phyloP scores from a whole-genome alignment of 2,113 vertebrate genomes.

The Chionodraco myersi region DNA sequence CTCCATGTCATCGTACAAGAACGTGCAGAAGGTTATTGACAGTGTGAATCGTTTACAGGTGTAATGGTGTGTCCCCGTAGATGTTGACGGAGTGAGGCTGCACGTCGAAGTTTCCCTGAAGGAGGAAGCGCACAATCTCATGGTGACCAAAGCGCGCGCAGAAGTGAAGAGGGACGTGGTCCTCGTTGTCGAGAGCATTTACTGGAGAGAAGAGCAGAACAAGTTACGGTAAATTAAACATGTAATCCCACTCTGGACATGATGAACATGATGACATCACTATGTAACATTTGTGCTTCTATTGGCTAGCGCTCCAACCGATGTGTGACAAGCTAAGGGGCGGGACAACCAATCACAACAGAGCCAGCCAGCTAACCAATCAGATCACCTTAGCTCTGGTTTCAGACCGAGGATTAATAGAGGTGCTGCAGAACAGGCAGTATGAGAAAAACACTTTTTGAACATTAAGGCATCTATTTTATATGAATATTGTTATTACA shows the following conservation, averaged over 20 bases:
- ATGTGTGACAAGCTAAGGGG: too few species aligned
- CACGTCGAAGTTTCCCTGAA: conserved; percentile 87
- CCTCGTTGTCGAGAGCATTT: conserved; percentile 94
- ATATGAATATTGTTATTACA: too few species aligned
- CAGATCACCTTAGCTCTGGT: too few species aligned
- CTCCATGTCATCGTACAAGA: background rate
- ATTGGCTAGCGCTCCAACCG: too few species aligned
- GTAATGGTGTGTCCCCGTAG: conserved; percentile 93
- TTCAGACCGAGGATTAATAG: too few species aligned
- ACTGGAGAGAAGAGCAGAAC: conserved; percentile 78
- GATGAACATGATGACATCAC: too few species aligned
- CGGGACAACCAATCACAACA: too few species aligned
- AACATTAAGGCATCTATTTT: too few species aligned
- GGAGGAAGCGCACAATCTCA: conserved; percentile 87
- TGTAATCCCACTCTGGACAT: background rate
- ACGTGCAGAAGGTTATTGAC: background rate
- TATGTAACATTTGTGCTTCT: too few species aligned
- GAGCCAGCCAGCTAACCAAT: too few species aligned
- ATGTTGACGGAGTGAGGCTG: conserved; percentile 94
- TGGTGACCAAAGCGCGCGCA: conserved; percentile 92
- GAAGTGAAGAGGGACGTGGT: conserved; percentile 94
- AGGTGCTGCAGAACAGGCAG: too few species aligned
- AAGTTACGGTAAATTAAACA: background rate
- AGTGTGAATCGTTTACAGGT: conserved; percentile 86
- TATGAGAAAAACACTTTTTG: too few species aligned